phyloP scores from a whole-genome alignment of 2,888 invertebrate species.

The Caenorhabditis imperialis region DNA sequence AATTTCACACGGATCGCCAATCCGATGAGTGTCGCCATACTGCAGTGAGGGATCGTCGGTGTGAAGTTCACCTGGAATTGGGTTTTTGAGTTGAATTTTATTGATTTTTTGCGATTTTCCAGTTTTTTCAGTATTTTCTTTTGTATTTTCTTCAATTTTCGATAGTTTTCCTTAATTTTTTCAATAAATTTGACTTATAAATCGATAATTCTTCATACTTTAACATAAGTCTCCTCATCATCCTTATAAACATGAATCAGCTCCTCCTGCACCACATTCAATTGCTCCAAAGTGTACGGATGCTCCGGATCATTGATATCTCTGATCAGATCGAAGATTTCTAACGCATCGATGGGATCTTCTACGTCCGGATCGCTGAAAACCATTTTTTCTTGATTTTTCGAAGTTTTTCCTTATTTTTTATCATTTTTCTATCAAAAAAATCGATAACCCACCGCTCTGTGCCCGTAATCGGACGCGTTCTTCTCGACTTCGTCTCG shows the following conservation, averaged over 20 bases:
- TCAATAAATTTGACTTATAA: constrained; percentile 11
- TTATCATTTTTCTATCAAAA: too few species aligned
- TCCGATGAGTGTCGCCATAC: constrained; percentile 95
- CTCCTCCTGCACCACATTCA: constrained; percentile 90
- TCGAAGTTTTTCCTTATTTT: too few species aligned
- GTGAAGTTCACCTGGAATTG: constrained; percentile 83
- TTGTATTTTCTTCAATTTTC: constrained; percentile 1
- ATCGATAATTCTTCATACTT: constrained; percentile 59
- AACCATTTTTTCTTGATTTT: too few species aligned
- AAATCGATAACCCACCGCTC: constrained; percentile 37
- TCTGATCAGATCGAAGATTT: constrained; percentile 87
- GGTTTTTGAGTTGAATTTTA: background rate
- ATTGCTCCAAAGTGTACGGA: constrained; percentile 92
- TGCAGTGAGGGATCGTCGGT: constrained; percentile 98
- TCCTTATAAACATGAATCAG: constrained; percentile 70
- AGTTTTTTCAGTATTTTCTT: too few species aligned
- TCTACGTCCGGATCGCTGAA: constrained; percentile 61
- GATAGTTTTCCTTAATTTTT: constrained; percentile 51
- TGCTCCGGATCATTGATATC: constrained; percentile 98
- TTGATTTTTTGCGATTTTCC: background rate
- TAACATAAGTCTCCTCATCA: constrained; percentile 65
- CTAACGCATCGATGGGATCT: constrained; percentile 72
- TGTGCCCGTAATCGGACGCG: constrained; percentile 43
- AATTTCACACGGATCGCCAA: constrained; percentile 93
- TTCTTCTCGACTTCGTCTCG: constrained; percentile 50